Percentiles rank a stretch among this genome's conserved stretches.
Conservation (phyloP, 2,888 invertebrate species). For the Anodontia alba region DNA sequence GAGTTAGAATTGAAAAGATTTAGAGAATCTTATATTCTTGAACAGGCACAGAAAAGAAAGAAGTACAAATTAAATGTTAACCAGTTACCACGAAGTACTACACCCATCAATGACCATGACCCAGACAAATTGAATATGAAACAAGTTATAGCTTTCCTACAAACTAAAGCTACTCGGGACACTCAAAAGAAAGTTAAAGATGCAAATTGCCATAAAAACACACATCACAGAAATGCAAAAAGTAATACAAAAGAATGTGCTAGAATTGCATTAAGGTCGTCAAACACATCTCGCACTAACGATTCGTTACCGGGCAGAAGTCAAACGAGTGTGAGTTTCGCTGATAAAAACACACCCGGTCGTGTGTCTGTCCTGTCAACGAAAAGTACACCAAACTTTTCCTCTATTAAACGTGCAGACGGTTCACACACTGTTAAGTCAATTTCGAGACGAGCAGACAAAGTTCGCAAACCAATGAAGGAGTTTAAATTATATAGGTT, state of each 20-base stretch:
- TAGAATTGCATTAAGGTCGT: background rate
- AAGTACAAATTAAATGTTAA: slow-evolving; percentile 74
- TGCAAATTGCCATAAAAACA: background rate
- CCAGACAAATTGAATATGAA: slow-evolving; percentile 80
- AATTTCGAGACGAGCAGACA: slow-evolving; percentile 34
- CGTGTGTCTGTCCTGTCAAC: slow-evolving; percentile 59
- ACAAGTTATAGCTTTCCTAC: slow-evolving; percentile 76
- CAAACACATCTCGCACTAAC: background rate
- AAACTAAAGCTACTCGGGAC: slow-evolving; percentile 60
- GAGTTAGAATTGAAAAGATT: slow-evolving; percentile 68
- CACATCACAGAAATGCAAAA: background rate
- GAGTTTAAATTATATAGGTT: slow-evolving; percentile 74
- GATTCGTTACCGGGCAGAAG: background rate
- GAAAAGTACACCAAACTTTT: slow-evolving; percentile 58
- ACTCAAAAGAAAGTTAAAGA: slow-evolving; percentile 35
- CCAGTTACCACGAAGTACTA: slow-evolving; percentile 74
- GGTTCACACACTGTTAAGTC: slow-evolving; percentile 27
- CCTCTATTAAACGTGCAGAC: slow-evolving; percentile 23
- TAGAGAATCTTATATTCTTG: slow-evolving; percentile 61
- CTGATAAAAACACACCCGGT: slow-evolving; percentile 21
- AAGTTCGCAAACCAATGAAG: slow-evolving; percentile 47
- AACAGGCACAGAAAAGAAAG: slow-evolving; percentile 63
- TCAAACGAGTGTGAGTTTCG: background rate
- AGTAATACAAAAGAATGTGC: background rate
- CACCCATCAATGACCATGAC: slow-evolving; percentile 76